These are phyloP conservation scores for Pseudococcus jackbeardsleyi DNA, from an alignment of 2,888 invertebrate genomes.

Conservation along the genomic window DNA sequence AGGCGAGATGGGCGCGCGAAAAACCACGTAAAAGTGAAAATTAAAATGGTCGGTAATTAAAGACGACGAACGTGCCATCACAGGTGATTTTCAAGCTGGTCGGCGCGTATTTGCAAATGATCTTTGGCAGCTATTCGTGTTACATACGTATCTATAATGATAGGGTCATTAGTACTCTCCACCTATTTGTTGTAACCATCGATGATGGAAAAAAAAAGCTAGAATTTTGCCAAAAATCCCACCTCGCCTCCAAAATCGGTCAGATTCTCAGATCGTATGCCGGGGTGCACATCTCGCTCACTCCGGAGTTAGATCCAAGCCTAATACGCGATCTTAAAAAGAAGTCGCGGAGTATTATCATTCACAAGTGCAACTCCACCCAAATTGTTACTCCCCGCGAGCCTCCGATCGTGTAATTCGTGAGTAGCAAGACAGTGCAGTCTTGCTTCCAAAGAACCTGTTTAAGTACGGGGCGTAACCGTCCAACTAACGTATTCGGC, in stretches of 20 bases:
- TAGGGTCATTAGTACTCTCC: conserved; percentile 37
- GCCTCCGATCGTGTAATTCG: conserved; percentile 45
- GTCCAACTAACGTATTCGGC: conserved; percentile 54
- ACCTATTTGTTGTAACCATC: background rate
- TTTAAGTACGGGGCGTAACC: conserved; percentile 59
- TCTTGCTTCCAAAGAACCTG: conserved; percentile 58
- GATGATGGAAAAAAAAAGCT: background rate
- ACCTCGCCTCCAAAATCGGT: background rate
- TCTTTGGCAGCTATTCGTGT: conserved; percentile 30
- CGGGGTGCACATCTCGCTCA: background rate
- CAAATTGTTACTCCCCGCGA: conserved; percentile 55
- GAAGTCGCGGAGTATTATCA: conserved; percentile 61
- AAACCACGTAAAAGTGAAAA: conserved; percentile 12
- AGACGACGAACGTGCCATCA: conserved; percentile 37
- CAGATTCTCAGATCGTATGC: background rate
- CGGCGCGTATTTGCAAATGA: background rate
- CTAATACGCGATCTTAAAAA: conserved; percentile 31
- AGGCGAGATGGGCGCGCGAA: background rate
- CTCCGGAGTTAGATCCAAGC: background rate
- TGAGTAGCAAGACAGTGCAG: conserved; percentile 62
- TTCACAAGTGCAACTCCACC: conserved; percentile 59
- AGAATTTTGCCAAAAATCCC: background rate
- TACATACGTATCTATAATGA: background rate
- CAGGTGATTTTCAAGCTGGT: background rate
- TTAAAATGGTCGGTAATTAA: conserved; percentile 21